Evolutionary conservation across 2,797 vertebrate species (phyloP), one percentile per base, ranked within the genome.

Genomic region (Craterocephalus amniculus): DNA sequence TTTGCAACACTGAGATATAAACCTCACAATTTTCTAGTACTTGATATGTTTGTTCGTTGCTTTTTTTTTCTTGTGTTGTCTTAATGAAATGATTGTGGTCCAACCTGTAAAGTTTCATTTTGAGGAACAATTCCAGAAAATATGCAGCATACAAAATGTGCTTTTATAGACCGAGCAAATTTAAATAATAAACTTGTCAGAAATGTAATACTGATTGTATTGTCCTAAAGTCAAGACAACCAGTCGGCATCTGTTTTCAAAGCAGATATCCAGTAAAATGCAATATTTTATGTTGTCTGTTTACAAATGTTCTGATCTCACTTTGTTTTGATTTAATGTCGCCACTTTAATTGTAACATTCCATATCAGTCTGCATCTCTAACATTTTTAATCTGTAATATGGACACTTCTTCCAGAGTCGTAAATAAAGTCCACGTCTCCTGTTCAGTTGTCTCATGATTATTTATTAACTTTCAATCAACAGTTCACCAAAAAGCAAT

Each of bases 311-410:
- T 85, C 43, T 49, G 12, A 27, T 77, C 67, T 87, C 26, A 76
- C n/a, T 74, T 79, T 80, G 75, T 87, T 81, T 74, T 67, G 55
- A 81, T 81, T 75, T 29, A 74, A 80, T 64, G 77, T 76, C 70
- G 76, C 79, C 85, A 79, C 80, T 81, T 79, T 69, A 90, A 88
- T 73, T 85, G 72, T 89, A 73, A 91, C 92, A 93, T 93, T 93
- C 92, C 91, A 92, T 74, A 70, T 49, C 72, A 73, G 80, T 88
- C 63, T 24, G 61, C 70, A 76, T 88, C 68, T 84, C 64, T 58
- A 36, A 67, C 43, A 35, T 62, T 86, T 88, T 91, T 86, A 43
- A 86, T 85, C 83, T 87, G 81, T 88, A 83, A 81, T 78, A 69
- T 66, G 63, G 70, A 84, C 61, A 67, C 66, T 85, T 87, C 74